Conservation (phyloP, 2,113 vertebrate genomes). For the Nansenia antarctica region DNA sequence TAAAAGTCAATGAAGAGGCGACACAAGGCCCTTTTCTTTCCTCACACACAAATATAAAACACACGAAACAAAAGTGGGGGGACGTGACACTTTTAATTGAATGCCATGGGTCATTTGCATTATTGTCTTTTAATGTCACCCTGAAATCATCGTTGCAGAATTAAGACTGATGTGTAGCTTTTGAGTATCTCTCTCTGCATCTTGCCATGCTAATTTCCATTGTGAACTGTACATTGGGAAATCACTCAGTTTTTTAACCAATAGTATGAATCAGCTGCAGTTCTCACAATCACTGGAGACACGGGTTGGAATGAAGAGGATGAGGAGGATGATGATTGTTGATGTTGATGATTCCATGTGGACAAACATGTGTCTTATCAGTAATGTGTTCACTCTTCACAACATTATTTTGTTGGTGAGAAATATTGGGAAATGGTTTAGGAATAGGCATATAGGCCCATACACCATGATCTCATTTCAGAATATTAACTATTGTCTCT, state of each 20-base stretch:
- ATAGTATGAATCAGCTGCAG: neutral
- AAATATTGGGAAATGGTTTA: slow-evolving; percentile 41
- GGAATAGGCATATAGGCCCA: too few species aligned
- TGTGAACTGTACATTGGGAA: slow-evolving; percentile 4
- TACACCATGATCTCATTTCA: slow-evolving; percentile 59
- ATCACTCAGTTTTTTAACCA: neutral
- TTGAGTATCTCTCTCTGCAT: slow-evolving; percentile 49
- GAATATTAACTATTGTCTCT: slow-evolving; percentile 69
- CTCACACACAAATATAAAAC: slow-evolving; percentile 66
- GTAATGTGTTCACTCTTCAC: slow-evolving; percentile 9
- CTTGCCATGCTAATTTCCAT: slow-evolving; percentile 53
- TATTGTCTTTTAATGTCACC: slow-evolving; percentile 71
- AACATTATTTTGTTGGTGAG: neutral
- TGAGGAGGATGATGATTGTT: slow-evolving; percentile 13
- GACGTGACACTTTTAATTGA: slow-evolving; percentile 70
- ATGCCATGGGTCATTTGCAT: slow-evolving; percentile 75
- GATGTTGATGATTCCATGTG: slow-evolving; percentile 1
- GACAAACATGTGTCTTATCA: slow-evolving; percentile 16
- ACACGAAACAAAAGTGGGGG: slow-evolving; percentile 57
- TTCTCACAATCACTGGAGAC: neutral
- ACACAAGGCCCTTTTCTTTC: slow-evolving; percentile 62
- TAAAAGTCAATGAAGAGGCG: slow-evolving; percentile 82
- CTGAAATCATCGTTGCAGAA: slow-evolving; percentile 59
- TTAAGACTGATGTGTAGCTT: slow-evolving; percentile 60
- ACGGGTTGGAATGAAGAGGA: slow-evolving; percentile 1